These are phyloP conservation scores for Dromiciops gliroides DNA, from an alignment of 2,113 vertebrate genomes.

Conservation along the genomic window DNA sequence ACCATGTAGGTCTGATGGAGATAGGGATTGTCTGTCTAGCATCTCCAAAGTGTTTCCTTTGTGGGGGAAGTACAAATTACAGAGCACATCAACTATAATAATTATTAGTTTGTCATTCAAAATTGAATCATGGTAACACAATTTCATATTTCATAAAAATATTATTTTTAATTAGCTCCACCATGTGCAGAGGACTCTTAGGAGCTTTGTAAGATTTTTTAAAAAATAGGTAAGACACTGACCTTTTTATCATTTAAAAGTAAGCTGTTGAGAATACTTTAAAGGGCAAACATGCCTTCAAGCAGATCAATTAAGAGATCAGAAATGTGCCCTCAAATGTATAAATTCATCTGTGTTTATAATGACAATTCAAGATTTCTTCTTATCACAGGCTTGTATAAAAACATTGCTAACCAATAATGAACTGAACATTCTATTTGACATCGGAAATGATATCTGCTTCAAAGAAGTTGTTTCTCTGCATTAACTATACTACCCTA, in stretches of 20 bases:
- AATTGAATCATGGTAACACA: not conserved
- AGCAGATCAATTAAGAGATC: not conserved
- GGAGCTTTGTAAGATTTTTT: not conserved
- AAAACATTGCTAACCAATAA: slow-evolving; percentile 43
- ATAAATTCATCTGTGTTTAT: not conserved
- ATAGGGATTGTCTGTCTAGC: not conserved
- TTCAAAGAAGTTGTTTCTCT: slow-evolving; percentile 26
- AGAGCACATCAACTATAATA: not conserved
- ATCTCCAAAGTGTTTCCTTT: not conserved
- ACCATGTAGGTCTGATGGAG: not conserved
- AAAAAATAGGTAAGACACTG: not conserved
- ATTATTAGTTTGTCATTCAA: not conserved
- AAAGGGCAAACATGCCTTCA: not conserved
- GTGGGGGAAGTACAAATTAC: not conserved
- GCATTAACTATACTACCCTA: slow-evolving; percentile 44
- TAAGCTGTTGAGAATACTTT: not conserved
- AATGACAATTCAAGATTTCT: slow-evolving; percentile 5
- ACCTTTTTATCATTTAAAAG: not conserved
- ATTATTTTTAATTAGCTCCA: not conserved
- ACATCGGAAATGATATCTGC: slow-evolving; percentile 13
- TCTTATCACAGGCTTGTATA: slow-evolving; percentile 58
- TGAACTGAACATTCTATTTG: slow-evolving; percentile 36
- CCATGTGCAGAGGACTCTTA: not conserved
- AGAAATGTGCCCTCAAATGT: not conserved
- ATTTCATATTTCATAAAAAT: not conserved